Evolutionary conservation across 2,797 vertebrate species (phyloP).

Genomic region (Epinephelus malabaricus): DNA sequence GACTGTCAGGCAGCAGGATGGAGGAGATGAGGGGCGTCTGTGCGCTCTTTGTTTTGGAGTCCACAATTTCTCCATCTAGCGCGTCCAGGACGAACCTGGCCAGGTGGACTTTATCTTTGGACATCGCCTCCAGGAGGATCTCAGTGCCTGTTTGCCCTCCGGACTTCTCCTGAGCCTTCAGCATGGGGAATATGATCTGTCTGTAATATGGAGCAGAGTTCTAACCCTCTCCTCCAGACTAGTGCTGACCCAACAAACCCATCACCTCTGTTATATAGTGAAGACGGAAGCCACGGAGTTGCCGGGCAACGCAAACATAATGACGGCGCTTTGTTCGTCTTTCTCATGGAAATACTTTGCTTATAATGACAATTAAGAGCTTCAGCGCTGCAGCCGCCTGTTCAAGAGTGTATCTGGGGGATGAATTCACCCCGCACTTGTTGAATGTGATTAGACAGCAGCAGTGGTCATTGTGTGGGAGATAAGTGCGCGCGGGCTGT

Average conservation of each 20-base stretch:
- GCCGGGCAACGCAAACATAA: slow-evolving; percentile 76
- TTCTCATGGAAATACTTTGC: slow-evolving; percentile 76
- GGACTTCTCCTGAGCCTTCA: slow-evolving; percentile 64
- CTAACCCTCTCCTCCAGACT: slow-evolving; percentile 30
- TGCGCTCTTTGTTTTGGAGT: slow-evolving; percentile 73
- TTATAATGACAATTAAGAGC: slow-evolving; percentile 73
- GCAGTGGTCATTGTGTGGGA: slow-evolving; percentile 38
- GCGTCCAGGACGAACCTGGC: slow-evolving; percentile 84
- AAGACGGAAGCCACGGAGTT: slow-evolving; percentile 59
- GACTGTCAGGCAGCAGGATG: slow-evolving; percentile 72
- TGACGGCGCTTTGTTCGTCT: slow-evolving; percentile 71
- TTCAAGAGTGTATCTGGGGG: slow-evolving; percentile 40
- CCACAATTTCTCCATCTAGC: slow-evolving; percentile 81
- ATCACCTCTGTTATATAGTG: slow-evolving; percentile 65
- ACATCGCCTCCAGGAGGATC: slow-evolving; percentile 85
- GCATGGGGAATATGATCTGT: slow-evolving; percentile 50
- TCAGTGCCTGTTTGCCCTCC: slow-evolving; percentile 67
- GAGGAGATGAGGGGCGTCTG: slow-evolving; percentile 83
- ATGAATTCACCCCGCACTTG: slow-evolving; percentile 62
- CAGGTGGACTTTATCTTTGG: slow-evolving; percentile 84
- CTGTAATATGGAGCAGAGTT: slow-evolving; percentile 25
- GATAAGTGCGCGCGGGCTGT: slow-evolving; percentile 4
- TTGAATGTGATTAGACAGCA: slow-evolving; percentile 61
- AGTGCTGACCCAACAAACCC: slow-evolving; percentile 42
- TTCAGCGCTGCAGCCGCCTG: slow-evolving; percentile 48